Base-by-base conservation (phyloP, 37 sponge, comb jelly and placozoan genomes). In the Dysidea cf. avara region DNA sequence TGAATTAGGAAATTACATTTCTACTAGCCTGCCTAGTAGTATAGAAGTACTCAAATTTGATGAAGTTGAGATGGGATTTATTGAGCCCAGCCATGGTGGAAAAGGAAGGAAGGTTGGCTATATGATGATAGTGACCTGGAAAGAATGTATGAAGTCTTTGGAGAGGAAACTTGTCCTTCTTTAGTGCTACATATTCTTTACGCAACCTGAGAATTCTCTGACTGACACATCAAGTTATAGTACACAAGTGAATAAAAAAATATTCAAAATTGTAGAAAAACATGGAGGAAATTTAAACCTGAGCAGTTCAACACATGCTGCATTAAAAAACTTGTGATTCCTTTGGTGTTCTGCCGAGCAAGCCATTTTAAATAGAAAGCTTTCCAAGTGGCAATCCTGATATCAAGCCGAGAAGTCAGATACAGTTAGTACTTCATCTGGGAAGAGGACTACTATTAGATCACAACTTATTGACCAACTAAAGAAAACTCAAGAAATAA, bases 91-190 rank as follows among this genome's bases (percentile, higher is more conserved):
- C 1, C 69, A 68, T 68, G 69, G 69, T 21, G 13, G 25, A 13
- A 68, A 68, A 48, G 69, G 69, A 12, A 68, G 16, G 16, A 68
- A 50, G 47, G 35, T 62, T 62, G 64, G 67, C 24, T 66, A 40
- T 40, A 12, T 37, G 67, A 43, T 66, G 47, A 66, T 66, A 33
- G 24, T 39, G 67, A 66, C 21, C 9, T 66, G 5, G 20, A 37
- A 5, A 66, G 40, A 13, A 66, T 66, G 67, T 66, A 66, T 66
- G 30, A 18, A 17, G n/a, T 22, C 4, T 22, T 17, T 22, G 2
- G 7, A 25, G 4, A 66, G 38, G 43, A 66, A 37, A 11, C 26
- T 5, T 9, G 25, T 31, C 4, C 47, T 37, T 17, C 38, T 28
- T 39, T 66, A 46, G 67, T 18, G 22, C 21, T 39, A 66, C 36